Evolutionary conservation across 2,888 invertebrate genomes (phyloP).

Genomic region (Pristionchus fissidentatus): DNA sequence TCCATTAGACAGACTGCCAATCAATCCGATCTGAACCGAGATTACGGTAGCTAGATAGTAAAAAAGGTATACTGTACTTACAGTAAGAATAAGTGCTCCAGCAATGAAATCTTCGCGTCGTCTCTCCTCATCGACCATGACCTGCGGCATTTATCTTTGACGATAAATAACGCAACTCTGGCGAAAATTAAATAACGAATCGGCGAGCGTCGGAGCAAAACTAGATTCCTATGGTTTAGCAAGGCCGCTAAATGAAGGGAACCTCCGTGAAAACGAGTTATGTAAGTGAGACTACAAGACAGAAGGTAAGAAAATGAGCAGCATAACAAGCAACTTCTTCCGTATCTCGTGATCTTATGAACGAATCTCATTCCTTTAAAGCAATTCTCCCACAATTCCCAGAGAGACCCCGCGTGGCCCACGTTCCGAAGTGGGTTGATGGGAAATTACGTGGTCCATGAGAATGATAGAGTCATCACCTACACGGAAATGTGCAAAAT

Average conservation of each 20-base stretch:
- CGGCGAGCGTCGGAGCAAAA: too few relatives aligned
- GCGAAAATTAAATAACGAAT: background rate
- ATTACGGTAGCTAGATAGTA: too few relatives aligned
- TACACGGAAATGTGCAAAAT: background rate
- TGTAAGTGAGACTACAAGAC: background rate
- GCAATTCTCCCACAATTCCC: background rate
- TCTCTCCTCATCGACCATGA: background rate
- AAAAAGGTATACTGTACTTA: too few relatives aligned
- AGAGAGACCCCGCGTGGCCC: background rate
- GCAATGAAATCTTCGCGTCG: background rate
- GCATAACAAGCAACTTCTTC: background rate
- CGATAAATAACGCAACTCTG: too few relatives aligned
- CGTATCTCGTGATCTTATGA: background rate
- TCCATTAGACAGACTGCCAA: background rate
- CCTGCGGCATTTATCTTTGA: background rate
- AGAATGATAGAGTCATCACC: background rate
- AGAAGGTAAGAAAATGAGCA: background rate
- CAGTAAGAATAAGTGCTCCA: slow-evolving; percentile 3
- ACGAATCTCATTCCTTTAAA: background rate
- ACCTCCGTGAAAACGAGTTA: background rate
- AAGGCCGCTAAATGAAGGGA: too few relatives aligned
- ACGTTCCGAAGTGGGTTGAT: background rate
- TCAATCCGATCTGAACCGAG: slow-evolving; percentile 9
- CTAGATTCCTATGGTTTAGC: too few relatives aligned
- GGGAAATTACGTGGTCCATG: too few relatives aligned